phyloP scores from a whole-genome alignment of 1,140 invertebrate species.

The Leptoteleia sp. region DNA sequence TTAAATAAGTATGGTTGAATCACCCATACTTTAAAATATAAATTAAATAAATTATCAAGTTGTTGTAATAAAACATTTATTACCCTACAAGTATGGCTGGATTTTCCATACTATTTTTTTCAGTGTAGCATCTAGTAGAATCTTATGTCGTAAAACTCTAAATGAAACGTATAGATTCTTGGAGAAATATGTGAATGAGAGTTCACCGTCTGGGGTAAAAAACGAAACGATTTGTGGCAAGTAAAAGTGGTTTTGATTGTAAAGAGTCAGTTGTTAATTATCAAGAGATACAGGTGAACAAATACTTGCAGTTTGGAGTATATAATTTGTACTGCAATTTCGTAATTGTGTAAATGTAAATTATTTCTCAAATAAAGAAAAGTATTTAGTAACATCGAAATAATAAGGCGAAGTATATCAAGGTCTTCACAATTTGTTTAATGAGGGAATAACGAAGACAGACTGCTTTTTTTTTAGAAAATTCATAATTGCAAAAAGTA shows the following conservation, averaged over 20 bases:
- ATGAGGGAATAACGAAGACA: not conserved
- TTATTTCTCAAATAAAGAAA: not conserved
- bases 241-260: conserved; percentile 18
- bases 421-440: not conserved
- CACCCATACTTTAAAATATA: no score
- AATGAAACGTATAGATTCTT: conserved; percentile 48
- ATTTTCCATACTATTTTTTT: no score
- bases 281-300: no score
- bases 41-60: no score
- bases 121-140: conserved; percentile 42
- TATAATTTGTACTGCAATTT: no score
- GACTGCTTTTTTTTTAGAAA: not conserved
- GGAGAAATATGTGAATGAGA: conserved; percentile 18
- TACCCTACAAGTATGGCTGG: no score
- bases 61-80: no score
- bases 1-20: no score
- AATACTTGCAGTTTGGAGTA: no score
- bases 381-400: not conserved
- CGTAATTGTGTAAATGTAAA: no score
- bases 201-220: conserved; percentile 19
- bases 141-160: conserved; percentile 60
- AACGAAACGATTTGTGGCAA: conserved; percentile 10
- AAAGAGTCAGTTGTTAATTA: no score
- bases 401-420: not conserved
- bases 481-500: not conserved